Conservation (phyloP, 1,140 invertebrate species). For the Mylabris phalerata region DNA sequence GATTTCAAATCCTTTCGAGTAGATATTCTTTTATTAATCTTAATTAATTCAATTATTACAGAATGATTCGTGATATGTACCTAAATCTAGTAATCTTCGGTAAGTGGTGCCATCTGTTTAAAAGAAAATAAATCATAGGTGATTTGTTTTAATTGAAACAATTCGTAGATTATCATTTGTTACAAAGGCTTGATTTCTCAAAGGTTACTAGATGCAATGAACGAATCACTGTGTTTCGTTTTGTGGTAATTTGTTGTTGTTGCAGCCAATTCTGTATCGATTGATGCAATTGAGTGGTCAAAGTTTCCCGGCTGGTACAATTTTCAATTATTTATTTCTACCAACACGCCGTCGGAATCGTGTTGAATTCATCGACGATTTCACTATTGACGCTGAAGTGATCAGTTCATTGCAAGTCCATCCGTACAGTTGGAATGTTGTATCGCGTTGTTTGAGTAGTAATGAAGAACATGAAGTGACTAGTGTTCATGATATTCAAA, state of each 20-base stretch:
- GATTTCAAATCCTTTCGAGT: constrained; percentile 85
- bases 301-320: constrained; percentile 68
- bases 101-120: too few relatives aligned
- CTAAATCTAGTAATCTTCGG: too few relatives aligned
- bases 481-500: constrained; percentile 87
- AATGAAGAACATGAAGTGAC: constrained; percentile 86
- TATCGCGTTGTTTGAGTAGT: constrained; percentile 79
- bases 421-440: constrained; percentile 82
- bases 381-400: constrained; percentile 85
- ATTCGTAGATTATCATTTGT: too few relatives aligned
- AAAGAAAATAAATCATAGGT: too few relatives aligned
- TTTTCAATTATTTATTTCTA: constrained; percentile 75
- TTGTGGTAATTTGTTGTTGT: constrained; percentile 26
- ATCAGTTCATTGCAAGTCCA: constrained; percentile 87
- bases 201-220: too few relatives aligned
- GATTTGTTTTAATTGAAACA: too few relatives aligned
- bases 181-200: too few relatives aligned
- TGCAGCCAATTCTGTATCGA: constrained; percentile 78
- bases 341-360: constrained; percentile 67
- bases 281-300: constrained; percentile 81
- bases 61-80: too few relatives aligned
- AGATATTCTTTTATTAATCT: constrained; percentile 14
- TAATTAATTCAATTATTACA: too few relatives aligned
- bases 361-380: constrained; percentile 85
- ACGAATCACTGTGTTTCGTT: too few relatives aligned